phyloP scores from a whole-genome alignment of 2,113 vertebrate genomes.

The Entelurus aequoreus region DNA sequence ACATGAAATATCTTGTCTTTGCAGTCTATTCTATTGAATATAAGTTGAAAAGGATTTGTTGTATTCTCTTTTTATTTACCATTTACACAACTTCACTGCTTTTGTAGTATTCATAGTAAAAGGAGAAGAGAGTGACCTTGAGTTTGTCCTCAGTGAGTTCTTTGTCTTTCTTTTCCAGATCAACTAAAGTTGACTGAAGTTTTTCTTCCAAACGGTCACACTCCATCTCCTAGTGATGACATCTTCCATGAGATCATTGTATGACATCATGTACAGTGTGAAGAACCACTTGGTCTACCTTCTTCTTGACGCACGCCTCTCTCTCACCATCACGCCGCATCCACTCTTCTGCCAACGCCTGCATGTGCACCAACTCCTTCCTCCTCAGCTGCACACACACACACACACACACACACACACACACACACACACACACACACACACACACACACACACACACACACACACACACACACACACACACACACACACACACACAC shows the following conservation, averaged over 20 bases:
- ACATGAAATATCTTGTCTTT: too few relatives aligned
- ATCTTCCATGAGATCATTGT: too few relatives aligned
- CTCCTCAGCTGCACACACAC: conserved; percentile 75
- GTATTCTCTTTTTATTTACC: too few relatives aligned
- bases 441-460: too few relatives aligned
- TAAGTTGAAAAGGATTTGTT: too few relatives aligned
- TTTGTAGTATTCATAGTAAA: too few relatives aligned
- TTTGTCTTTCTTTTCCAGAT: conserved; percentile 83
- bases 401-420: too few relatives aligned
- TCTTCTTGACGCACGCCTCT: conserved; percentile 89
- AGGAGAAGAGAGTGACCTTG: conserved; percentile 68
- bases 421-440: too few relatives aligned
- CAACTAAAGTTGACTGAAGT: conserved; percentile 82
- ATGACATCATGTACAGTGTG: too few relatives aligned
- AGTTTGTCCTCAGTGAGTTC: conserved; percentile 79
- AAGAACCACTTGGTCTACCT: conserved; percentile 66
- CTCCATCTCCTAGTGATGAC: conserved; percentile 68
- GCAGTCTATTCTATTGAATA: too few relatives aligned
- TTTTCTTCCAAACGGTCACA: conserved; percentile 82
- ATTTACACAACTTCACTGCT: too few relatives aligned
- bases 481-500: too few relatives aligned
- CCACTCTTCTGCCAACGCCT: conserved; percentile 88
- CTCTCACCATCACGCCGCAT: conserved; percentile 84
- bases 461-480: background rate
- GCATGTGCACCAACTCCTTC: conserved; percentile 89